Percentiles rank a stretch among this genome's conserved stretches.
Conservation (phyloP, 2,797 vertebrate species). For the Pogoniulus pusillus region DNA sequence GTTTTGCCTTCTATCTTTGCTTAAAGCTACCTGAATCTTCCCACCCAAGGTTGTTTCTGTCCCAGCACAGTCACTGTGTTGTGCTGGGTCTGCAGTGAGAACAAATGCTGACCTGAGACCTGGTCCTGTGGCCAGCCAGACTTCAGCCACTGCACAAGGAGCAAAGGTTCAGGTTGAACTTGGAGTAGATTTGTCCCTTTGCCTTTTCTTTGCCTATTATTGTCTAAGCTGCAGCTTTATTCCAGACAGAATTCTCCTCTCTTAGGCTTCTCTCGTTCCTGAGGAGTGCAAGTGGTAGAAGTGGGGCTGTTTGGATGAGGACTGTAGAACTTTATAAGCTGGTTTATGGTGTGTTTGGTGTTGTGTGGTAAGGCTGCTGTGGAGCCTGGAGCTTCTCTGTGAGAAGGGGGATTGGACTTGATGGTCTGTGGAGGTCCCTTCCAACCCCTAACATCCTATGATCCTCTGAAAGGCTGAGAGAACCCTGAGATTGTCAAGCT, state of each 20-base stretch:
- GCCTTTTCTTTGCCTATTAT: not conserved
- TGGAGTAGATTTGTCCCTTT: not conserved
- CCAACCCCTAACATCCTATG: too few relatives aligned
- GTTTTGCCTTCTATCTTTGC: not conserved
- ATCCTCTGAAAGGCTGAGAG: too few relatives aligned
- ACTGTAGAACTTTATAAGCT: not conserved
- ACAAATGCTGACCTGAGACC: not conserved
- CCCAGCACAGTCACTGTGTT: not conserved
- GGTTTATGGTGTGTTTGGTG: not conserved
- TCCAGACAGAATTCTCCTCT: not conserved
- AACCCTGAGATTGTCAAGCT: too few relatives aligned
- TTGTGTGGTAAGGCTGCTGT: not conserved
- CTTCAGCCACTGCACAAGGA: accelerated
- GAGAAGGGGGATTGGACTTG: too few relatives aligned
- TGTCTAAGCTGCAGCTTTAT: not conserved
- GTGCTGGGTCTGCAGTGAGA: not conserved
- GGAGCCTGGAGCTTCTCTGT: too few relatives aligned
- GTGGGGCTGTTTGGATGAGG: not conserved
- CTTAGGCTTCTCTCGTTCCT: not conserved
- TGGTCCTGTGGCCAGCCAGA: not conserved
- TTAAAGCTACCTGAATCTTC: not conserved
- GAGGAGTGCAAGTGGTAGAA: not conserved
- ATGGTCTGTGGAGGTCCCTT: too few relatives aligned
- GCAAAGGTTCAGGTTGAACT: not conserved
- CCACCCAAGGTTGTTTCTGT: not conserved